Percentiles rank a stretch among this genome's conserved stretches.
Evolutionary conservation across 2,888 invertebrate genomes (phyloP).

Genomic region (Ischnus inquisitorius): DNA sequence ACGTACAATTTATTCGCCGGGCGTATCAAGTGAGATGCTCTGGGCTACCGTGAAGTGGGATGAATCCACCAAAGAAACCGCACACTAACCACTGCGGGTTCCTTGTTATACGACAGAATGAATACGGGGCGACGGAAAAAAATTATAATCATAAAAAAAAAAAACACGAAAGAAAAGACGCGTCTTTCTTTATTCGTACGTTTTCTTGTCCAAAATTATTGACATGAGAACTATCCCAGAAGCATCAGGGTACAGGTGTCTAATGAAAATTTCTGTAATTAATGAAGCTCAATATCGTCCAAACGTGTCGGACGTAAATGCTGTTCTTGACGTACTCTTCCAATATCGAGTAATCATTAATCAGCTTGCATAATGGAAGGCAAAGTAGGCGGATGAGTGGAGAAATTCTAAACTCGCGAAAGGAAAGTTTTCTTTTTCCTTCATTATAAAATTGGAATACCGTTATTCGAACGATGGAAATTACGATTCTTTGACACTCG

Average conservation of each 20-base stretch:
- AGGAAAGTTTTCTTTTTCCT: neutral
- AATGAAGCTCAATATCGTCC: conserved; percentile 16
- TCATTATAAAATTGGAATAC: no score
- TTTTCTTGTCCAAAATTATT: neutral
- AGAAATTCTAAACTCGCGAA: neutral
- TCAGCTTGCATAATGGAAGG: conserved; percentile 30
- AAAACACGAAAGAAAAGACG: neutral
- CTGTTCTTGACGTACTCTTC: conserved; percentile 16
- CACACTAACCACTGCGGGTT: conserved; percentile 33
- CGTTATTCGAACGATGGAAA: no score
- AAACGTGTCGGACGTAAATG: conserved; percentile 37
- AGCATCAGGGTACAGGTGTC: neutral
- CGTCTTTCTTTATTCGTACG: neutral
- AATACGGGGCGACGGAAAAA: neutral
- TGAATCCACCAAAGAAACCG: conserved; percentile 30
- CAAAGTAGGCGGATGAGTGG: neutral
- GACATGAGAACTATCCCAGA: neutral
- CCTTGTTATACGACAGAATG: conserved; percentile 52
- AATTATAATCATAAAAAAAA: conserved; percentile 14
- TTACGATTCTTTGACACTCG: no score
- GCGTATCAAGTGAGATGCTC: conserved; percentile 57
- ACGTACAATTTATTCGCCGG: conserved; percentile 61
- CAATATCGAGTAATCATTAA: conserved; percentile 45
- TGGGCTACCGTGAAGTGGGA: conserved; percentile 5
- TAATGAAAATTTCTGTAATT: conserved; percentile 9